phyloP scores from a whole-genome alignment of 2,797 vertebrate genomes.

The Ictinia mississippiensis region DNA sequence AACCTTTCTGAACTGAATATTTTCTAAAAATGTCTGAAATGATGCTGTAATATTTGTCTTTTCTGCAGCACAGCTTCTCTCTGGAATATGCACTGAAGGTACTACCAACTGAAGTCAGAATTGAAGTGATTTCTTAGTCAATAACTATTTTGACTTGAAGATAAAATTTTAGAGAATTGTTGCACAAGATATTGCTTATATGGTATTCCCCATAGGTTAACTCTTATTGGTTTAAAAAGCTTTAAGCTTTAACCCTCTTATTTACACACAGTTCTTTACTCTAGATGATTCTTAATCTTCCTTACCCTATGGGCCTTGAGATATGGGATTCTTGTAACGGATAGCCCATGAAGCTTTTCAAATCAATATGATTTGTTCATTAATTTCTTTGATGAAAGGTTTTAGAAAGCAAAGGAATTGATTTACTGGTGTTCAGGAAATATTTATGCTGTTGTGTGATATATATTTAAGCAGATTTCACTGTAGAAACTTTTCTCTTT shows the following conservation, averaged over 20 bases:
- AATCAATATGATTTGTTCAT: not conserved
- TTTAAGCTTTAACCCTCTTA: not conserved
- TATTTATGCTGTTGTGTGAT: not conserved
- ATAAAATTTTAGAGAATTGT: not conserved
- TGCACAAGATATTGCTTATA: not conserved
- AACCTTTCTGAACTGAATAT: not conserved
- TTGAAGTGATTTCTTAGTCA: not conserved
- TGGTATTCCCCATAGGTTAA: not conserved
- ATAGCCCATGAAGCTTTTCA: not conserved
- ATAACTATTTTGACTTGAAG: not conserved
- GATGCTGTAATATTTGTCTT: not conserved
- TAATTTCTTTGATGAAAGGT: not conserved
- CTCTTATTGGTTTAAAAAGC: not conserved
- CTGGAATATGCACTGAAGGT: not conserved
- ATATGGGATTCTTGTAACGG: not conserved
- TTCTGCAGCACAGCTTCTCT: not conserved
- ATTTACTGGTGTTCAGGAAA: not conserved
- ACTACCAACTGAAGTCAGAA: not conserved
- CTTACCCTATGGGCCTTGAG: not conserved
- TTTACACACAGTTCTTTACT: slow-evolving; percentile 7
- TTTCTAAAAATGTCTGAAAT: slow-evolving; percentile 1
- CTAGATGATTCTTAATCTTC: not conserved
- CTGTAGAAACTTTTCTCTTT: not conserved
- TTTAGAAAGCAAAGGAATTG: not conserved
- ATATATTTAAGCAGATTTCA: slow-evolving; percentile 5